Base-by-base conservation (phyloP, 2,797 vertebrate genomes). In the Serranus cabrilla region DNA sequence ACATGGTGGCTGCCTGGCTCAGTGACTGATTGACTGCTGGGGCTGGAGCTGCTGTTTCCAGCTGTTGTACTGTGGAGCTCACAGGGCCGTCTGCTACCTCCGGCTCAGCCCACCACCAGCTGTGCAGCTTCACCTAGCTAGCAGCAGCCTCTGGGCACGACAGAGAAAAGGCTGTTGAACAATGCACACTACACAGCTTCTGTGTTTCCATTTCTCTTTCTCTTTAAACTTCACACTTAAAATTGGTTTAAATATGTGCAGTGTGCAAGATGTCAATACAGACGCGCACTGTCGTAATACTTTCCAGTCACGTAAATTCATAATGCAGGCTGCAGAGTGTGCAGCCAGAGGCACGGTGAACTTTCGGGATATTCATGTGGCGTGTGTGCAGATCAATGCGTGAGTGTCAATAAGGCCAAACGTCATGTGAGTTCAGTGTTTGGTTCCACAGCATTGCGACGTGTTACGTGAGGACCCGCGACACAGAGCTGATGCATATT, bases 41-140 rank as follows among this genome's bases (percentile, higher is more conserved):
- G 76, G 72, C 34, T 57, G 31, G n/a, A 13, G 61, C 81, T 76
- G 76, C 71, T 78, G 66, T 71, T 76, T 85, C 85, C 80, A 87
- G 89, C 81, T 90, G 91, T 79, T 90, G 66, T 66, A 18, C 81
- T 61, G 74, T 62, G 46, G 71, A 73, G 75, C 81, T 71, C 80
- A 54, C 57, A 3, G 65, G 75, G 55, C 54, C 68, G 34, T 60
- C 47, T 71, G 57, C 55, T 84, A 76, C 85, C 86, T 85, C 81
- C 16, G 88, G 88, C 89, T 87, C 78, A 75, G 18, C 68, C 80
- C 78, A 62, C 73, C 78, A 81, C 81, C 84, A 87, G 89, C 89
- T 89, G 89, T 85, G 78, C 83, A 64, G 74, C 74, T 71, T 66
- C 78, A 79, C 74, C 78, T 57, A 76, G 76, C 81, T 82, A 45